phyloP scores from a whole-genome alignment of 1,140 invertebrate species.

The Pentalonia nigronervosa region DNA sequence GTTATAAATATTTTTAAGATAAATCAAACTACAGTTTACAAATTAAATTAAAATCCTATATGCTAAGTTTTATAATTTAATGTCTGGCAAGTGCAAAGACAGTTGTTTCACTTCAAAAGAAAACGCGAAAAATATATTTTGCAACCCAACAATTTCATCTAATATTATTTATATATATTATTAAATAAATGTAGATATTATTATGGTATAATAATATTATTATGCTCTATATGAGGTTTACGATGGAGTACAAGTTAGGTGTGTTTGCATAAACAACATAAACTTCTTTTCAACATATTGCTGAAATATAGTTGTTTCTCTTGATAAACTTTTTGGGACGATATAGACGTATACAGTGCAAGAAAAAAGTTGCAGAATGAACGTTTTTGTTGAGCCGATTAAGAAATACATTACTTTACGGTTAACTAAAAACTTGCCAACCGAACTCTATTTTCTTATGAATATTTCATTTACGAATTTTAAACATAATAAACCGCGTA shows the following conservation, averaged over 20 bases:
- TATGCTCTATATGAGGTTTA: neutral
- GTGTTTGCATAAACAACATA: neutral
- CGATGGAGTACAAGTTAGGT: neutral
- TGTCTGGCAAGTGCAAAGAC: neutral
- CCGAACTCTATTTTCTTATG: neutral
- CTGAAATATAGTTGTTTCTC: neutral
- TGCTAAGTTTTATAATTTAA: neutral
- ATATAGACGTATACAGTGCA: neutral
- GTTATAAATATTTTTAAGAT: neutral
- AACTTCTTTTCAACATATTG: neutral
- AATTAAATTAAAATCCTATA: neutral
- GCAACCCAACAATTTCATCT: neutral
- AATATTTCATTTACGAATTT: neutral
- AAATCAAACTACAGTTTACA: neutral
- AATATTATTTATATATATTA: neutral
- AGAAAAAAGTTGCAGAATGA: neutral
- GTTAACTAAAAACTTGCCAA: neutral
- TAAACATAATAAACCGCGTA: neutral
- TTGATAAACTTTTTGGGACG: neutral
- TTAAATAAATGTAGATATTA: too few species aligned
- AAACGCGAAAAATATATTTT: neutral
- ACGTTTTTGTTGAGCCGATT: conserved; percentile 8
- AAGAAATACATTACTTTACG: neutral
- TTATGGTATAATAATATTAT: neutral
- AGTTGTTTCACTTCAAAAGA: neutral